Evolutionary conservation across 2,888 invertebrate species (phyloP), one percentile per base, ranked within the genome.

Genomic region (Harpagoxenus sublaevis): DNA sequence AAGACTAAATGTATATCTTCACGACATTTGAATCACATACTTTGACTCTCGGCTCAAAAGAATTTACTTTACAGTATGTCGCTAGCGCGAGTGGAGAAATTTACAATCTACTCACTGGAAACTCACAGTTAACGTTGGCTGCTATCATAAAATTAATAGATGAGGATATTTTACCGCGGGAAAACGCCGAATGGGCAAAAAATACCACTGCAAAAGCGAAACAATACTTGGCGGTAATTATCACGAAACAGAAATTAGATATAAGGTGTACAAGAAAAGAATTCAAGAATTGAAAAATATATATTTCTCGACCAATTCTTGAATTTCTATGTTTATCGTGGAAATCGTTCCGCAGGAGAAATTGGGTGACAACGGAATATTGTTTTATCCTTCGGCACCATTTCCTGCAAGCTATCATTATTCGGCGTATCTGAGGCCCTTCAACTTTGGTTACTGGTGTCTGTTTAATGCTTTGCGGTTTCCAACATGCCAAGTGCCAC

Each of bases 371-470:
- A 96, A 98, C 94, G 98, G 98, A 0, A 97, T 99, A 5, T 95
- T 99, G 6, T 94, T 99, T 79, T 98, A 97, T 94, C 98, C 98
- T 51, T 97, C 97, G 8, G 97, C 97, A 85, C 98, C 99, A 0
- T 96, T 96, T 84, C 96, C 97, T 3, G 98, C 99, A 0, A 97
- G 97, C 23, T 97, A 97, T 94, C 99, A 99, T 95, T 97, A 97
- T 94, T 97, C 97, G 81, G 96, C 97, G 31, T 96, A 97, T 87
- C 94, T 98, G 12, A 96, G 97, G 77, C 97, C 98, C 0, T 97
- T 96, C 95, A 98, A 99, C 95, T 98, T 98, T 94, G 96, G 97
- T 70, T 98, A 98, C 95, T 98, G 98, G 95, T 97, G 97, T 31
- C 95, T 99, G 78, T 97, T 98, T 95, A 99, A 99, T 95, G 97